These are phyloP conservation scores for Zaprionus bogoriensis DNA, from an alignment of 2,888 invertebrate genomes.

Conservation along the genomic window DNA sequence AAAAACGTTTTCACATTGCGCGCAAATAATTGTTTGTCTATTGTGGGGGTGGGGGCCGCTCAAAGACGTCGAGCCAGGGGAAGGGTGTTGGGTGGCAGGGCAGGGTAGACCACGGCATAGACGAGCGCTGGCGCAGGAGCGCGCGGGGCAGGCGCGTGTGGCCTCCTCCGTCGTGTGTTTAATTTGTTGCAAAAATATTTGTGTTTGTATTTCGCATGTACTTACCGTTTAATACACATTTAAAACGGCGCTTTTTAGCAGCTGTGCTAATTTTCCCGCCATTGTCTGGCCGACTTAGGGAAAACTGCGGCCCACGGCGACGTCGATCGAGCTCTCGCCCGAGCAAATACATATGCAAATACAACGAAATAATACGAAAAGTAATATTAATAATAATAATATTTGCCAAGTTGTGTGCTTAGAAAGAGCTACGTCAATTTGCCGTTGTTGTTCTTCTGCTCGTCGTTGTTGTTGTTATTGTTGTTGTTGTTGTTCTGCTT, in stretches of 20 bases:
- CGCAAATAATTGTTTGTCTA: constrained; percentile 26
- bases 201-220: constrained; percentile 60
- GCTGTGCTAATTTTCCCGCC: constrained; percentile 72
- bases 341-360: constrained; percentile 47
- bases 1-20: constrained; percentile 43
- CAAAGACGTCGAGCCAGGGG: not conserved
- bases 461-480: constrained; percentile 10
- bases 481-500: not conserved
- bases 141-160: constrained; percentile 5
- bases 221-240: constrained; percentile 58
- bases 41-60: constrained; percentile 2
- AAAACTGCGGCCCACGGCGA: constrained; percentile 50
- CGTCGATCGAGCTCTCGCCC: constrained; percentile 24
- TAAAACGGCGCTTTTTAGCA: constrained; percentile 41
- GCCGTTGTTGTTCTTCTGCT: constrained; percentile 2
- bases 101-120: too few species aligned
- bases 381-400: constrained; percentile 3
- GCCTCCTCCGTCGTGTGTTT: constrained; percentile 42
- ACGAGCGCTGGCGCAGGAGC: not conserved
- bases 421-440: constrained; percentile 47
- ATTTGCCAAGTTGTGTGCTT: constrained; percentile 31
- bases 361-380: constrained; percentile 13
- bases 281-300: constrained; percentile 56
- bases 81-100: not conserved
- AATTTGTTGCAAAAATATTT: constrained; percentile 70